Conservation (phyloP, 2,797 vertebrate genomes). For the Melopsittacus undulatus region DNA sequence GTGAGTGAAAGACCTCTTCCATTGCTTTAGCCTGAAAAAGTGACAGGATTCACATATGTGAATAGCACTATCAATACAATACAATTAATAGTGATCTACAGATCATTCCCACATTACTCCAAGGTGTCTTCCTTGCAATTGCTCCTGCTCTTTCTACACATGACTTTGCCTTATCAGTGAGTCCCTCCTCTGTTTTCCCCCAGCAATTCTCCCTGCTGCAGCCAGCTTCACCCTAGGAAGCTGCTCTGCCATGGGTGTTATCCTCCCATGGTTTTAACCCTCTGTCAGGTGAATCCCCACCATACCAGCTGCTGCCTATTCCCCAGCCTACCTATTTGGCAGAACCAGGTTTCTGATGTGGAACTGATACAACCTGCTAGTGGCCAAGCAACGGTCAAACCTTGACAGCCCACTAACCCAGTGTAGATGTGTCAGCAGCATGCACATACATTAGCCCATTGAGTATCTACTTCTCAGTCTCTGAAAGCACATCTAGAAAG, state of each 20-base stretch:
- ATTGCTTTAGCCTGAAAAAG: neutral
- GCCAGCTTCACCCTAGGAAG: neutral
- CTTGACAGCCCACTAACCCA: neutral
- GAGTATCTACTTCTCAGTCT: neutral
- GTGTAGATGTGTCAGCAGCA: neutral
- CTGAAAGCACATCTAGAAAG: neutral
- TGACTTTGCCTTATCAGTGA: neutral
- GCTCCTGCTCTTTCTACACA: neutral
- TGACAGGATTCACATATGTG: neutral
- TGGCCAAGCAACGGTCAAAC: neutral
- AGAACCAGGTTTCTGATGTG: neutral
- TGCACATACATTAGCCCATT: neutral
- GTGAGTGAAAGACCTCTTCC: neutral
- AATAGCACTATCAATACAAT: neutral
- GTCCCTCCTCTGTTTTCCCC: neutral
- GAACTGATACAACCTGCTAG: neutral
- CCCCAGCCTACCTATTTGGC: neutral
- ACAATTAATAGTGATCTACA: neutral
- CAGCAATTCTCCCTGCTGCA: neutral
- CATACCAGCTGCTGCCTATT: neutral
- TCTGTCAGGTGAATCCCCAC: neutral
- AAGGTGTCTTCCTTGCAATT: neutral
- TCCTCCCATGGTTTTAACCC: neutral
- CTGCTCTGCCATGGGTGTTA: fast-evolving
- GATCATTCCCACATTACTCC: neutral